Percentiles rank a stretch among this genome's conserved stretches.
Conservation (phyloP, 2,113 vertebrate species). For the Anthoscopus minutus region DNA sequence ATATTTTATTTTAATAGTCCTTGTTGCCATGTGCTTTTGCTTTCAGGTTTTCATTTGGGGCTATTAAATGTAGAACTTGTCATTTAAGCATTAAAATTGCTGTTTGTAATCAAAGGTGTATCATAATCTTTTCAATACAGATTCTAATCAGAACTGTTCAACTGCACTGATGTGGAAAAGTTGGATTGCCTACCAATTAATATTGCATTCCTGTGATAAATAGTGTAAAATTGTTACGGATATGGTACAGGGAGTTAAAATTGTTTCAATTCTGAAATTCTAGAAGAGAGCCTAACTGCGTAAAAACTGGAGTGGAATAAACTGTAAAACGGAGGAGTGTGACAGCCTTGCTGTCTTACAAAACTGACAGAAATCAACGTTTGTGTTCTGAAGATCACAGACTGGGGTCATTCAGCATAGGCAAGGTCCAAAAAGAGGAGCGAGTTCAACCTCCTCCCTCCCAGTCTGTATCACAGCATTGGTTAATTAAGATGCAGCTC, state of each 20-base stretch:
- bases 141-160: not conserved
- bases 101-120: not conserved
- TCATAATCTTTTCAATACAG: not conserved
- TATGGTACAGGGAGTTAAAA: not conserved
- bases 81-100: not conserved
- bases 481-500: not conserved
- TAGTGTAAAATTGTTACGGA: not conserved
- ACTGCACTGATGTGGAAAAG: not conserved
- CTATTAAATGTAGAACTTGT: not conserved
- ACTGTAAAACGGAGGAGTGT: not conserved
- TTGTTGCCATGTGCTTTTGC: not conserved
- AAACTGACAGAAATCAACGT: not conserved
- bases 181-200: not conserved
- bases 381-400: not conserved
- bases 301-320: not conserved
- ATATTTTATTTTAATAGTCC: not conserved
- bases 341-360: not conserved
- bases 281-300: not conserved
- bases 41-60: not conserved
- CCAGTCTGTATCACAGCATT: not conserved
- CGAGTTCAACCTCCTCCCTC: not conserved
- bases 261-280: not conserved
- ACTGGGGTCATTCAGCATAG: accelerated
- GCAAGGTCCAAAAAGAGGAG: not conserved
- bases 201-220: not conserved